These are phyloP conservation scores for Ochropleura leucogaster DNA, from an alignment of 2,888 invertebrate genomes.

Conservation along the genomic window DNA sequence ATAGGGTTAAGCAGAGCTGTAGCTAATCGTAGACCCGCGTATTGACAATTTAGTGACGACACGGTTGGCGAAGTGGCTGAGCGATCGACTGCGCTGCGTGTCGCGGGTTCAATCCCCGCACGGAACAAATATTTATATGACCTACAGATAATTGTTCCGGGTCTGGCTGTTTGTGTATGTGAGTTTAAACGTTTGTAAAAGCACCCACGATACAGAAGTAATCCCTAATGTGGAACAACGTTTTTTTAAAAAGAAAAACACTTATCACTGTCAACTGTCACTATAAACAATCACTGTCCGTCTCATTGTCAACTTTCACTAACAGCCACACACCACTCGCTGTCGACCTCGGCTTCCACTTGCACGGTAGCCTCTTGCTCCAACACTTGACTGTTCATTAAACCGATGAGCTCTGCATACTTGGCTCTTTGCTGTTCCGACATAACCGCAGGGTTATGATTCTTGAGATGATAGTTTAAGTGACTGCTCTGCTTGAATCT, in stretches of 20 bases:
- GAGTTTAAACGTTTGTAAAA: no score
- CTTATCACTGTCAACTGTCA: neutral
- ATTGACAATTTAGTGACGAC: no score
- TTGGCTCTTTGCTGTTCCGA: conserved; percentile 76
- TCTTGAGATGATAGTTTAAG: conserved; percentile 84
- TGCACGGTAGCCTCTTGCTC: conserved; percentile 52
- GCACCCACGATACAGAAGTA: no score
- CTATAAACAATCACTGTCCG: neutral
- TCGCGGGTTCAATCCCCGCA: no score
- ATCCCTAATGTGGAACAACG: no score
- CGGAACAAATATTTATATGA: no score
- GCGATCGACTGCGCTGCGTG: no score
- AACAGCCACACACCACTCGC: conserved; percentile 47
- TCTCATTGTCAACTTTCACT: conserved; percentile 34
- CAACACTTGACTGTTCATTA: conserved; percentile 59
- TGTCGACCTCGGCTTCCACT: conserved; percentile 46
- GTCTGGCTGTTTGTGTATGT: no score
- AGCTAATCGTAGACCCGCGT: no score
- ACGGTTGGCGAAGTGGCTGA: no score
- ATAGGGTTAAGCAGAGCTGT: no score
- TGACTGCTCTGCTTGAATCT: conserved; percentile 85
- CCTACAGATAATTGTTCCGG: no score
- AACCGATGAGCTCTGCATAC: conserved; percentile 73
- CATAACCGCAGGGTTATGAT: conserved; percentile 79
- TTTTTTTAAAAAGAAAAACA: neutral